Percentiles rank a stretch among this genome's conserved stretches.
These are phyloP conservation scores for Acanthoscelides obtectus DNA, from an alignment of 2,888 invertebrate species.

Conservation along the genomic window DNA sequence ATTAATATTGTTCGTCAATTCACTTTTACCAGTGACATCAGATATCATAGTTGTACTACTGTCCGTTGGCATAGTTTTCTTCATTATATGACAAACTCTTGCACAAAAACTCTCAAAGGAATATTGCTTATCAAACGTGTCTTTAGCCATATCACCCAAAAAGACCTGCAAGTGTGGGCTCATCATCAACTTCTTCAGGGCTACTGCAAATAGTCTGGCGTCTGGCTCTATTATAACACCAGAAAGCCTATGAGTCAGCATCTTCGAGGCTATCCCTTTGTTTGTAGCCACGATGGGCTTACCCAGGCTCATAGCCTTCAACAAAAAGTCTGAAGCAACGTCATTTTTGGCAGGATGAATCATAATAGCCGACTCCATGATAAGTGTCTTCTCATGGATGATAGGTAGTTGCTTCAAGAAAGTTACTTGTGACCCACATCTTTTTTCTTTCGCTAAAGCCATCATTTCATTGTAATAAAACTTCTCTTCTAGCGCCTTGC, in stretches of 20 bases:
- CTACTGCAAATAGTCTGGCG: conserved; percentile 35
- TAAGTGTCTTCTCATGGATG: conserved; percentile 39
- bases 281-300: conserved; percentile 40
- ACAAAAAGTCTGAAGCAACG: conserved; percentile 35
- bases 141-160: conserved; percentile 40
- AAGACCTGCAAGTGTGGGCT: conserved; percentile 39
- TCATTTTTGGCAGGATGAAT: conserved; percentile 39
- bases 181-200: conserved; percentile 37
- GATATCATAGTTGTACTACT: not conserved
- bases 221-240: conserved; percentile 40
- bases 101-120: conserved; percentile 35
- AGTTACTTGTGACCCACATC: conserved; percentile 38
- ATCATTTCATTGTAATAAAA: conserved; percentile 37
- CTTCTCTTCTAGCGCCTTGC: conserved; percentile 31
- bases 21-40: not conserved
- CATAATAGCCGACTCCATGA: conserved; percentile 36
- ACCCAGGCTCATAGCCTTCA: conserved; percentile 38
- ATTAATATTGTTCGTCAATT: not conserved
- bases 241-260: conserved; percentile 35
- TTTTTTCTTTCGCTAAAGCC: conserved; percentile 31
- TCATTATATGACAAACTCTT: conserved; percentile 13
- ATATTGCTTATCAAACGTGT: conserved; percentile 34
- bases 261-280: conserved; percentile 37
- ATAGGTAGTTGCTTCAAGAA: conserved; percentile 38
- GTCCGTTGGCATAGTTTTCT: conserved; percentile 5